These are phyloP conservation scores for Edolisoma coerulescens DNA, from an alignment of 2,113 vertebrate species.

Conservation along the genomic window DNA sequence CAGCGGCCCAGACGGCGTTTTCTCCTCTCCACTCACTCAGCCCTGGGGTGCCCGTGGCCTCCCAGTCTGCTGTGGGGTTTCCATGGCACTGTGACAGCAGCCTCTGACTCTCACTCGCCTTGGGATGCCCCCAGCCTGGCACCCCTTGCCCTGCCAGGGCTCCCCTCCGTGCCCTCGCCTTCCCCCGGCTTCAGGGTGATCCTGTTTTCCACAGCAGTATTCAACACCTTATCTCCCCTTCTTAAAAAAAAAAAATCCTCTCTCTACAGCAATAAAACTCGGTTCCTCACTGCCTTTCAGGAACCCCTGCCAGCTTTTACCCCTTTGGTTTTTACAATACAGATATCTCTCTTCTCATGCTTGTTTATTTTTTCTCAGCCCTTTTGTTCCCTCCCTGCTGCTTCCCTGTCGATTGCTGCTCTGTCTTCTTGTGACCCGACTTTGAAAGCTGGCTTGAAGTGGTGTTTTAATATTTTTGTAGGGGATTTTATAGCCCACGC, in stretches of 20 bases:
- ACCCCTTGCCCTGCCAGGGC: background rate
- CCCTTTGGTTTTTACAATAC: background rate
- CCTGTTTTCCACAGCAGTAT: background rate
- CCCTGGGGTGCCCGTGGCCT: background rate
- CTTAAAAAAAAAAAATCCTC: background rate
- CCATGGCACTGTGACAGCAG: background rate
- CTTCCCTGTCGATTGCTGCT: background rate
- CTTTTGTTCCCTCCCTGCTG: background rate
- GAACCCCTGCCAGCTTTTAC: background rate
- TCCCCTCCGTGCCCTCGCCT: background rate
- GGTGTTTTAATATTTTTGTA: background rate
- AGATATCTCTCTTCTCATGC: background rate
- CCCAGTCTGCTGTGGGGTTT: background rate
- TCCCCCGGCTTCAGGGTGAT: background rate
- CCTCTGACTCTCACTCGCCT: background rate
- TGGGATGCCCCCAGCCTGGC: background rate
- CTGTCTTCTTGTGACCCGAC: background rate
- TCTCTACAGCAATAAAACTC: background rate
- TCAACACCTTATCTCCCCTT: background rate
- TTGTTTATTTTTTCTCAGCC: background rate
- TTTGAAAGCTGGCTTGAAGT: background rate
- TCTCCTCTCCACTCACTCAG: fast-evolving
- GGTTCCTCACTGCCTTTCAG: background rate
- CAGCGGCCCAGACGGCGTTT: background rate
- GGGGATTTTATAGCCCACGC: background rate